Conservation (phyloP, 2,797 vertebrate species). For the Ficedula albicollis region DNA sequence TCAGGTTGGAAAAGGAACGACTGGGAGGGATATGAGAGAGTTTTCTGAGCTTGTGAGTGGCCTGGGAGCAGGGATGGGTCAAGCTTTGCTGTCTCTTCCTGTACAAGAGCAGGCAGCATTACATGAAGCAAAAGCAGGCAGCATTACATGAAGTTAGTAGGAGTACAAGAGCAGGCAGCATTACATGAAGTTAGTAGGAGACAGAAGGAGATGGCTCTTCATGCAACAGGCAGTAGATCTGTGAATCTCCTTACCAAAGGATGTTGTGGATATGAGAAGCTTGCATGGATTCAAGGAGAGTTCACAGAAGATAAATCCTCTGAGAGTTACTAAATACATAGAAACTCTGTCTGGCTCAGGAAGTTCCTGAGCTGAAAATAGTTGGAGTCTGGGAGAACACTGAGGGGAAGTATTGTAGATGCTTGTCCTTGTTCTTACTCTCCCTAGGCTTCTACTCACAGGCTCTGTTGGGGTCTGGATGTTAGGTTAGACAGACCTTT, state of each 20-base stretch:
- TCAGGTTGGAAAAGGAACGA: background rate
- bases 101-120: background rate
- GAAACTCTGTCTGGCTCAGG: constrained; percentile 36
- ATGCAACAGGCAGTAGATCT: background rate
- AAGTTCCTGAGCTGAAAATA: constrained; percentile 54
- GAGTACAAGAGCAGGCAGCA: background rate
- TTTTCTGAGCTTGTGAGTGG: background rate
- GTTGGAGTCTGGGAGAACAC: background rate
- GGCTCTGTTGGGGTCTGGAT: background rate
- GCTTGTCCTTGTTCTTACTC: background rate
- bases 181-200: background rate
- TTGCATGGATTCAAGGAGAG: constrained; percentile 12
- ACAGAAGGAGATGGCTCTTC: background rate
- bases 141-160: background rate
- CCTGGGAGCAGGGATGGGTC: background rate
- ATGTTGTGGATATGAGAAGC: background rate
- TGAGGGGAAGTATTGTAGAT: background rate
- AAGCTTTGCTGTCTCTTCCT: background rate
- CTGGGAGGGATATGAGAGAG: background rate
- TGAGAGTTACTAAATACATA: constrained; percentile 21
- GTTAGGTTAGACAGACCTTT: background rate
- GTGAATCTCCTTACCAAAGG: background rate
- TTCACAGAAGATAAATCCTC: background rate
- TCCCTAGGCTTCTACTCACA: background rate
- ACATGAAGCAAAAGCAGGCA: no score